Evolutionary conservation across 2,113 vertebrate genomes (phyloP).

Genomic region (Sturnus vulgaris): DNA sequence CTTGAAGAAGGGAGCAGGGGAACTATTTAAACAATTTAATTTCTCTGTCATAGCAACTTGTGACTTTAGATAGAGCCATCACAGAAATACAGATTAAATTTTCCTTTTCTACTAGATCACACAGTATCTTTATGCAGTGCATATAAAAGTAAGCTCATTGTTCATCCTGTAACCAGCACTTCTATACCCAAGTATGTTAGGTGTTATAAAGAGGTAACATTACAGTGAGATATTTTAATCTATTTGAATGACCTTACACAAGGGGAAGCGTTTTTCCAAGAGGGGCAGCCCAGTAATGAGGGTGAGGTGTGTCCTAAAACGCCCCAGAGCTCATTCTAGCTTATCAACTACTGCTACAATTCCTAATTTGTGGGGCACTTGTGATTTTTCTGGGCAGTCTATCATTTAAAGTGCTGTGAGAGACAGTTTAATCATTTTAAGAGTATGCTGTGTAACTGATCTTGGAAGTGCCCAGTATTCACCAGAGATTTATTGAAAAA

Average conservation of each 20-base stretch:
- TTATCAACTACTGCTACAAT: slow-evolving; percentile 42
- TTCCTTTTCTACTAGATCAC: slow-evolving; percentile 8
- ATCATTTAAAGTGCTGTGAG: slow-evolving; percentile 58
- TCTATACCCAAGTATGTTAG: background rate
- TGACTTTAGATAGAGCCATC: background rate
- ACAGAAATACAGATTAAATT: background rate
- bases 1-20: background rate
- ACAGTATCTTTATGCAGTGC: background rate
- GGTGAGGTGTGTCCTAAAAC: slow-evolving; percentile 52
- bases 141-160: background rate
- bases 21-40: background rate
- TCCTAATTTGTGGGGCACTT: slow-evolving; percentile 61
- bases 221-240: slow-evolving; percentile 47
- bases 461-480: slow-evolving; percentile 34
- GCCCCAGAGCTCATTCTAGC: slow-evolving; percentile 43
- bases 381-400: slow-evolving; percentile 53
- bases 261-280: slow-evolving; percentile 44
- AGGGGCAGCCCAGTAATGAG: slow-evolving; percentile 46
- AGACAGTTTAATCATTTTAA: slow-evolving; percentile 65
- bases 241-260: slow-evolving; percentile 55
- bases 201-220: slow-evolving; percentile 25
- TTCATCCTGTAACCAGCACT: background rate
- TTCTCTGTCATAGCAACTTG: background rate
- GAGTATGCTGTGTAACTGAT: slow-evolving; percentile 57
- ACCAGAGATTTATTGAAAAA: slow-evolving; percentile 64